Base-by-base conservation (phyloP, 1,140 invertebrate genomes). In the Antheraea pernyi region DNA sequence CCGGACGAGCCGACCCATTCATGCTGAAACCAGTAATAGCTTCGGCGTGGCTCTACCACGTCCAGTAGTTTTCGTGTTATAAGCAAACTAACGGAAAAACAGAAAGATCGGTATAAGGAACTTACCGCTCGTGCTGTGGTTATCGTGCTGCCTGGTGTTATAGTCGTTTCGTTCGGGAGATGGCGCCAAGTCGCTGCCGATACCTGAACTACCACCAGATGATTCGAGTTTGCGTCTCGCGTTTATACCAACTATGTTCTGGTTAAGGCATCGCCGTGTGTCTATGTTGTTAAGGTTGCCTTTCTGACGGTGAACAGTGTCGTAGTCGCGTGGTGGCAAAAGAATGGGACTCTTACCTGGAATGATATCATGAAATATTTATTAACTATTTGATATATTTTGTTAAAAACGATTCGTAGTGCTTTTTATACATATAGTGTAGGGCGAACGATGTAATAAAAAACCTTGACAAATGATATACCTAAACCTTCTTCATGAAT, bases 321-420 rank as follows among this genome's bases (percentile, higher is more conserved):
- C 98, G 90, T 99, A 99, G 89, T 99, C 98, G 59, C 97, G 94
- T 0, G 98, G 98, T 1, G 98, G 98, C 39, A 99, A 93, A 58
- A 99, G 94, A 0, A 98, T 98, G 0, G 95, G 95, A 22, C 95
- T 95, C 72, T 95, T 95, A 5, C 95, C 94, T 78, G 93, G 19
- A 59, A 59, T 37, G 7, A 30, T 30, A 30, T 1, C 22, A 30
- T 30, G 4, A 30, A 30, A 1, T 30, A 4, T 30, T 30, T 30
- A 30, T 30, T 2, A 30, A 30, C 22, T 30, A 4, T 30, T 30
- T 30, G 22, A 2, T 30, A 30, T 30, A 4, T 30, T 30, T 30
- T 30, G 4, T 4, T 30, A 4, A 30, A 30, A n/a, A n/a, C n/a
- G n/a, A n/a, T n/a, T n/a, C n/a, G n/a, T n/a, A n/a, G n/a, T n/a